Conservation (phyloP, 1,140 invertebrate species). For the Tetranychus urticae region DNA sequence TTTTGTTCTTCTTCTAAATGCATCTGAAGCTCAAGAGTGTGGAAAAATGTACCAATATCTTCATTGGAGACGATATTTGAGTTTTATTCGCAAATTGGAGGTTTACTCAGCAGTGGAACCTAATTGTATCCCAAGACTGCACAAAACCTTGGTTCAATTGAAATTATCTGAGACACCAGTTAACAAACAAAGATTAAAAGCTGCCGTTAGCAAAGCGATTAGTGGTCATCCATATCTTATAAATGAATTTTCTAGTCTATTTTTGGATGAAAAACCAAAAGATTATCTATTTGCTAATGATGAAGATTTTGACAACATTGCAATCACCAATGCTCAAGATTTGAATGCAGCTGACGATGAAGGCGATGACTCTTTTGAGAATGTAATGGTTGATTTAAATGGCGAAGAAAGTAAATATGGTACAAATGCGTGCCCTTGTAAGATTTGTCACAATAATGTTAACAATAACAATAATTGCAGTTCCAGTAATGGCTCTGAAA, state of each 20-base stretch:
- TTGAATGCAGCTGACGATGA: not conserved
- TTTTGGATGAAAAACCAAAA: constrained; percentile 5
- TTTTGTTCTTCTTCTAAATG: constrained; percentile 5
- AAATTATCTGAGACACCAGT: not conserved
- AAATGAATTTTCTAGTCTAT: constrained; percentile 6
- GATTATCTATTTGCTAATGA: not conserved
- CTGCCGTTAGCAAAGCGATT: constrained; percentile 1
- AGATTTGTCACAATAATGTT: not conserved
- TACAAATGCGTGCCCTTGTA: constrained; percentile 8
- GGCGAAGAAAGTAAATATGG: constrained; percentile 4
- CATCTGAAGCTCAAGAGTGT: not conserved
- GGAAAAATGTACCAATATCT: constrained; percentile 3
- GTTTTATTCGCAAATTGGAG: constrained; percentile 7
- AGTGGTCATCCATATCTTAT: constrained; percentile 5
- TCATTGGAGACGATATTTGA: constrained; percentile 4
- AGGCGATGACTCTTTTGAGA: not conserved
- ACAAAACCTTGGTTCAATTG: not conserved
- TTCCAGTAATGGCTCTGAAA: not conserved
- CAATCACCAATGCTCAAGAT: not conserved
- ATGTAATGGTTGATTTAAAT: not conserved
- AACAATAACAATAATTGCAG: not conserved
- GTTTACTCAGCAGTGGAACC: constrained; percentile 1
- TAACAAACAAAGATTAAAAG: not conserved
- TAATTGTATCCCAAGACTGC: not conserved
- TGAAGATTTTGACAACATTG: constrained; percentile 10